Conservation (phyloP, 2,797 vertebrate species). For the Pangasius sanitwongsei region DNA sequence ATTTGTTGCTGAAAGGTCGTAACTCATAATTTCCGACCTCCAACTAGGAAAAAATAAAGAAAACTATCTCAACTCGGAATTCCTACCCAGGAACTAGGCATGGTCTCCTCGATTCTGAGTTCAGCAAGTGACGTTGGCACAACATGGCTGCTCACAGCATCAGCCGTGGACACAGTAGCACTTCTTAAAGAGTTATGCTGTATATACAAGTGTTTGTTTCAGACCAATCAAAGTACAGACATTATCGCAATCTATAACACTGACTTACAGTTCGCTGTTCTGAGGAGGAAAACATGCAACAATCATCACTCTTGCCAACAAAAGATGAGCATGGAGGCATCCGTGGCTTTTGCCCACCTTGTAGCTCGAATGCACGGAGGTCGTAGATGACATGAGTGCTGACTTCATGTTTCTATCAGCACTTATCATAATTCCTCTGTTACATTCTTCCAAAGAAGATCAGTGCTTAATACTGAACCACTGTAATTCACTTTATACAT, state of each 20-base stretch:
- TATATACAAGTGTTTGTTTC: background rate
- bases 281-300: background rate
- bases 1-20: background rate
- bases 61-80: background rate
- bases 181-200: background rate
- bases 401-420: too few relatives aligned
- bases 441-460: background rate
- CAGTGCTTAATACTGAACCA: background rate
- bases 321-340: background rate
- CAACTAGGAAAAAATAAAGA: background rate
- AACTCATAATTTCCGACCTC: background rate
- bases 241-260: background rate
- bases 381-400: too few relatives aligned
- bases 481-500: background rate
- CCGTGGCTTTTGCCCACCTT: too few relatives aligned
- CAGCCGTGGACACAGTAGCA: background rate
- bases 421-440: background rate
- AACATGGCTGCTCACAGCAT: background rate
- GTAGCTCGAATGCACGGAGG: too few relatives aligned
- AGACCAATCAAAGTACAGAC: background rate
- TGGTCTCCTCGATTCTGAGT: background rate
- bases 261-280: background rate
- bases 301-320: background rate
- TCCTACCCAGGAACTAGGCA: background rate
- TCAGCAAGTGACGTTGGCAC: background rate